A percentile compares a stretch with the other conserved stretches of the same genome.
Conservation (phyloP, 2,888 invertebrate species). For the Anarsia innoxiella region DNA sequence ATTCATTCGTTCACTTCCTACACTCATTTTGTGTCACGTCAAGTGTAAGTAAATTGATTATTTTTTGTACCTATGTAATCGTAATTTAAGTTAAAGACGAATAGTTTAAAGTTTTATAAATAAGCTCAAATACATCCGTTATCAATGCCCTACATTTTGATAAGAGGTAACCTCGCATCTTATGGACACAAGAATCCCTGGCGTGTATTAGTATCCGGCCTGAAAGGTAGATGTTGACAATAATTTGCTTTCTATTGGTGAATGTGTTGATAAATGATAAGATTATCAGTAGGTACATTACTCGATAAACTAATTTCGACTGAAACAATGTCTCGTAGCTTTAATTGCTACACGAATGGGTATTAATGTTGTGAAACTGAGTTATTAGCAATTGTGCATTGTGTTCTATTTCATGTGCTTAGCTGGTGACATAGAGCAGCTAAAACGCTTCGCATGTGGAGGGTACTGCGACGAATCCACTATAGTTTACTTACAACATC, state of each 20-base stretch:
- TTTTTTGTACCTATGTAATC: too few species aligned
- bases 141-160: slow-evolving; percentile 92
- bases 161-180: slow-evolving; percentile 90
- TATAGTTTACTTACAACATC: slow-evolving; percentile 90
- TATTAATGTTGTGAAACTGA: neutral
- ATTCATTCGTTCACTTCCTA: too few species aligned
- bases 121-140: slow-evolving; percentile 41
- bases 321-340: neutral
- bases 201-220: slow-evolving; percentile 90
- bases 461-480: slow-evolving; percentile 90
- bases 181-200: slow-evolving; percentile 91
- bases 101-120: slow-evolving; percentile 4
- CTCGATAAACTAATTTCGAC: neutral
- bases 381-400: neutral
- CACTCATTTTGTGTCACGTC: too few species aligned
- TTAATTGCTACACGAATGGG: neutral
- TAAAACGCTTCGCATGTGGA: slow-evolving; percentile 87
- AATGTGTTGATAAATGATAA: neutral
- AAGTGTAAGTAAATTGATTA: neutral
- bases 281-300: neutral
- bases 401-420: slow-evolving; percentile 26
- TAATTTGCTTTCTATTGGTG: neutral
- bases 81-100: neutral
- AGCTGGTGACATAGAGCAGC: slow-evolving; percentile 88
- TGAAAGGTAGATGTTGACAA: slow-evolving; percentile 78